Base-by-base conservation (phyloP, 2,113 vertebrate genomes). In the Phodopus roborovskii region DNA sequence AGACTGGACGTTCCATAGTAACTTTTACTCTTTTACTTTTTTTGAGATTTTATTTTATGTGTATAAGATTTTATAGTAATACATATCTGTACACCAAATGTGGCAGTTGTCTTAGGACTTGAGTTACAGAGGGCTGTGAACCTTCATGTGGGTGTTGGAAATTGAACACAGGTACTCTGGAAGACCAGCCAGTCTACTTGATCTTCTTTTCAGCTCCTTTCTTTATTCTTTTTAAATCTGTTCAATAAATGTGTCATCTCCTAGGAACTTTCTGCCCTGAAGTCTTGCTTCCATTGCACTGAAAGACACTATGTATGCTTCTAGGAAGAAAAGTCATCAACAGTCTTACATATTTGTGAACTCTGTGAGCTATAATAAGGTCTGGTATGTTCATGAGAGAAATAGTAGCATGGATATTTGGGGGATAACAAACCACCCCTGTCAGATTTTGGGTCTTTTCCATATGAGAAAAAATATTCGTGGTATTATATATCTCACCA, bases 151-250 rank as follows among this genome's bases (percentile, higher is more conserved):
- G 22, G 26, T 30, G 15, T 77, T 77, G 45, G 74, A 15, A 30
- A 16, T 30, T 48, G 45, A 30, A 48, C 74, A 48, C 24, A 15
- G n/a, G 5, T 77, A 24, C 12, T 7, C 7, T 77, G 74, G 1
- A 77, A 75, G 9, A 75, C 24, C 12, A 45, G 11, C 6, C 22
- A 45, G 24, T 45, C 7, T 2, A 15, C 24, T 30, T 30, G 26
- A 48, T 77, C 45, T 45, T 24, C 45, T 48, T 92, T 73, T n/a
- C 53, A 36, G 83, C 3, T 22, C 36, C 50, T 36, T 53, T 33
- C 26, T 42, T 90, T 88, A 75, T 15, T 12, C 42, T 73, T 95
- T 45, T 88, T 85, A 92, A 90, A 90, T 92, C 42, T 96, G 7
- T 48, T 94, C 71, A 88, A 56, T 85, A 81, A 36, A 11, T 78